These are phyloP conservation scores for Hemaris fuciformis DNA, from an alignment of 2,888 invertebrate species.

Conservation along the genomic window DNA sequence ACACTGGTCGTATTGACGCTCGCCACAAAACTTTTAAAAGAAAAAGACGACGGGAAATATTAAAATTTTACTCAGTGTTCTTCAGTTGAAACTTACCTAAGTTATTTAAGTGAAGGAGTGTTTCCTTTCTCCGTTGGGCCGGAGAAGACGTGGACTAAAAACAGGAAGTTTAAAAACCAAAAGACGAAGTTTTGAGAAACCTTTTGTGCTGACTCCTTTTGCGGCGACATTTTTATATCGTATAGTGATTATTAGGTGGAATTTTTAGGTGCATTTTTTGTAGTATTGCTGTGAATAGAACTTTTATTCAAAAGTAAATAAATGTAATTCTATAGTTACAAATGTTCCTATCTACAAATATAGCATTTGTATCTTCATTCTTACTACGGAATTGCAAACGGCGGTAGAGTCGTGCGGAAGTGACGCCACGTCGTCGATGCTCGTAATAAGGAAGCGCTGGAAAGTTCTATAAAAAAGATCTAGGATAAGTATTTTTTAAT, in stretches of 20 bases:
- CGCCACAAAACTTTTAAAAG: slow-evolving; percentile 4
- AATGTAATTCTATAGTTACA: no score
- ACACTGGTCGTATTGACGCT: not conserved
- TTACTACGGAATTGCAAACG: not conserved
- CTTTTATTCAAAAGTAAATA: not conserved
- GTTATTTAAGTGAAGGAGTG: slow-evolving; percentile 40
- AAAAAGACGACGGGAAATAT: slow-evolving; percentile 21
- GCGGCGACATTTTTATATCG: not conserved
- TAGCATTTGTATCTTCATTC: not conserved
- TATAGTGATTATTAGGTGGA: not conserved
- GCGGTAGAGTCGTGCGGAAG: not conserved
- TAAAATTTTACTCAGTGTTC: slow-evolving; percentile 34
- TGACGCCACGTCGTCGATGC: not conserved
- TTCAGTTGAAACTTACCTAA: slow-evolving; percentile 35
- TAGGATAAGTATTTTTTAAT: no score
- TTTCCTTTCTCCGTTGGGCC: slow-evolving; percentile 35
- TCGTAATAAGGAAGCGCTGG: not conserved
- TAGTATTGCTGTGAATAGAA: not conserved
- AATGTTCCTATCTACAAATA: not conserved
- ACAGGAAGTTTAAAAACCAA: slow-evolving; percentile 41
- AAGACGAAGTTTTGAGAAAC: slow-evolving; percentile 33
- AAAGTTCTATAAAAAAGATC: not conserved
- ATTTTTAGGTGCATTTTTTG: not conserved
- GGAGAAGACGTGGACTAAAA: slow-evolving; percentile 34
- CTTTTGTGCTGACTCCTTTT: slow-evolving; percentile 26